These are phyloP conservation scores for Diloba caeruleocephala DNA, from an alignment of 2,888 invertebrate genomes.

Conservation along the genomic window DNA sequence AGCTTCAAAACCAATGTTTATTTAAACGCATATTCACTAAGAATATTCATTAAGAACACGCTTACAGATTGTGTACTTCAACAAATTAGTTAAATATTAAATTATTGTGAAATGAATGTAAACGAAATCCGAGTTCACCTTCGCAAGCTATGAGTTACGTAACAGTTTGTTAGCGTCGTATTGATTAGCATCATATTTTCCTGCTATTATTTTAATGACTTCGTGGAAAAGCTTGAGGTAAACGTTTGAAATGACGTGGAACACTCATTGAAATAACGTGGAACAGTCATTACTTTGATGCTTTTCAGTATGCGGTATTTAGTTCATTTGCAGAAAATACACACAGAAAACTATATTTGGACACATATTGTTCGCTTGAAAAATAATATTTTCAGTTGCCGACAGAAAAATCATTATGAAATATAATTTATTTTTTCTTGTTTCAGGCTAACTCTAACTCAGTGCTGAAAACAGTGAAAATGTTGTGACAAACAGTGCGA, in stretches of 20 bases:
- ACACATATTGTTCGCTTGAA: too few relatives aligned
- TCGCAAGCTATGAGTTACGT: conserved; percentile 40
- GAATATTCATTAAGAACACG: too few relatives aligned
- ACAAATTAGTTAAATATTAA: conserved; percentile 23
- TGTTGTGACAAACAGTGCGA: conserved; percentile 73
- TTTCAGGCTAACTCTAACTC: conserved; percentile 72
- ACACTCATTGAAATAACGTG: conserved; percentile 6
- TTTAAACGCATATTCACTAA: too few relatives aligned
- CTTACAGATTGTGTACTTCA: too few relatives aligned
- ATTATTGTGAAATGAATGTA: conserved; percentile 37
- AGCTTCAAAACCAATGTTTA: too few relatives aligned
- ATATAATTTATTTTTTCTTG: conserved; percentile 49
- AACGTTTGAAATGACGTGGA: conserved; percentile 37
- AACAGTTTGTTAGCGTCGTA: conserved; percentile 40
- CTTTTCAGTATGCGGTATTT: conserved; percentile 9
- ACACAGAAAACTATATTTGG: too few relatives aligned
- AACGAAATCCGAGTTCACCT: conserved; percentile 24
- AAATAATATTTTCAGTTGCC: background rate
- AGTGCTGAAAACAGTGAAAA: conserved; percentile 52
- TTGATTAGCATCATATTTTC: conserved; percentile 52
- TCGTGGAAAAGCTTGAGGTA: conserved; percentile 26
- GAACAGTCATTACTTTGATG: too few relatives aligned
- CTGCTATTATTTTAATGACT: conserved; percentile 51
- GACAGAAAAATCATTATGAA: background rate
- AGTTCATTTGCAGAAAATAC: conserved; percentile 18